Conservation (phyloP, 2,888 invertebrate genomes). For the Mylabris sibirica region DNA sequence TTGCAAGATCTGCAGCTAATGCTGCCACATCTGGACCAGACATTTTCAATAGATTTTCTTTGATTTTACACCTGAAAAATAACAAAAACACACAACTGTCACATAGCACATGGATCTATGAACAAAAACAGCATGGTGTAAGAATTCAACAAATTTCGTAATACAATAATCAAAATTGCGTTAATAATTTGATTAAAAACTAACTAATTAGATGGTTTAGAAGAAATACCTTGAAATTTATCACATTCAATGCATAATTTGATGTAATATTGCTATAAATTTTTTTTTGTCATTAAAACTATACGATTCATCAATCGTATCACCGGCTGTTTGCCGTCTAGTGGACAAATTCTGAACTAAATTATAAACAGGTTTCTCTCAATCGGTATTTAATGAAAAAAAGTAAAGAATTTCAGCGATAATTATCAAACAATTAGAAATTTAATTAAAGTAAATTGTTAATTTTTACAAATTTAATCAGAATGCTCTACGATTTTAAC, state of each 20-base stretch:
- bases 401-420: not conserved
- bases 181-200: not conserved
- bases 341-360: not conserved
- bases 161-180: not conserved
- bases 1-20: constrained; percentile 79
- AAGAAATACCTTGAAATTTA: not conserved
- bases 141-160: not conserved
- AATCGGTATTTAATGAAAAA: constrained; percentile 4
- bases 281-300: not conserved
- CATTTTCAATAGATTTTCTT: constrained; percentile 45
- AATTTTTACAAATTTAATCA: not conserved
- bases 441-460: not conserved
- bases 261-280: not conserved
- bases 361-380: constrained; percentile 6
- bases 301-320: not conserved
- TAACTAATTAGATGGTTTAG: not conserved
- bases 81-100: constrained; percentile 5
- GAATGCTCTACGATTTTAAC: not conserved
- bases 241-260: not conserved
- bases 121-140: constrained; percentile 10
- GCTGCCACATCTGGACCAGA: constrained; percentile 71
- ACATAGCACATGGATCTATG: constrained; percentile 8
- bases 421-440: not conserved
- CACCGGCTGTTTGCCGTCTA: not conserved
- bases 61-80: not conserved